Percentiles rank a stretch among this genome's conserved stretches.
Evolutionary conservation across 2,113 vertebrate genomes (phyloP).

Genomic region (Pedetes capensis): DNA sequence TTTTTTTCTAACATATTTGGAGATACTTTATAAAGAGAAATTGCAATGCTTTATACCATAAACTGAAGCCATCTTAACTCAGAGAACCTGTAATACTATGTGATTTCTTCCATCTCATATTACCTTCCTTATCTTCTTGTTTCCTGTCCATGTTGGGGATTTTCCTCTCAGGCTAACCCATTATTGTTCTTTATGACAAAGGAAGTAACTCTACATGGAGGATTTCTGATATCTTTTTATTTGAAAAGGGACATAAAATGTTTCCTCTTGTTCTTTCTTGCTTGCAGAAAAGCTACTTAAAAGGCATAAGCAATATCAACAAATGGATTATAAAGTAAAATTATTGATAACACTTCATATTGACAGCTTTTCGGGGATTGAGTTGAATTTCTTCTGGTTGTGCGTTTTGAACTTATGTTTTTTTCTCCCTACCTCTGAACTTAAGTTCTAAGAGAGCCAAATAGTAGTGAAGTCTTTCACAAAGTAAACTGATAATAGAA

Average conservation of each 20-base stretch:
- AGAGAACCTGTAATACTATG: background rate
- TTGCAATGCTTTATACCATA: conserved; percentile 1
- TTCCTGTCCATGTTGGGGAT: background rate
- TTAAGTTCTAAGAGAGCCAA: background rate
- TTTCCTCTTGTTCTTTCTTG: background rate
- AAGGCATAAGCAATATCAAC: background rate
- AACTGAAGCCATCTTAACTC: background rate
- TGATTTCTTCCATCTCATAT: background rate
- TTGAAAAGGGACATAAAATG: background rate
- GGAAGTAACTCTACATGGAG: background rate
- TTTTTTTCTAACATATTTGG: conserved; percentile 38
- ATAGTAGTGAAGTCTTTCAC: background rate
- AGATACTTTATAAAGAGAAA: conserved; percentile 20
- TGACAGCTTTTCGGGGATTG: background rate
- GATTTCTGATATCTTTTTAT: conserved; percentile 1
- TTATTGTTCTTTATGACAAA: background rate
- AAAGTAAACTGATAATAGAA: background rate
- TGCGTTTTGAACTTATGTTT: background rate
- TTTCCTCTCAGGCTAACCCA: background rate
- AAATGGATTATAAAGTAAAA: conserved; percentile 40
- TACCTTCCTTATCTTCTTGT: background rate
- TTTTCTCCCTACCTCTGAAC: too few relatives aligned
- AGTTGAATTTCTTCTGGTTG: conserved; percentile 3
- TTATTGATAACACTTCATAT: background rate
- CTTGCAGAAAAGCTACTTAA: background rate